Percentiles rank a stretch among this genome's conserved stretches.
phyloP scores from a whole-genome alignment of 2,888 invertebrate species.

The Chironomus riparius region DNA sequence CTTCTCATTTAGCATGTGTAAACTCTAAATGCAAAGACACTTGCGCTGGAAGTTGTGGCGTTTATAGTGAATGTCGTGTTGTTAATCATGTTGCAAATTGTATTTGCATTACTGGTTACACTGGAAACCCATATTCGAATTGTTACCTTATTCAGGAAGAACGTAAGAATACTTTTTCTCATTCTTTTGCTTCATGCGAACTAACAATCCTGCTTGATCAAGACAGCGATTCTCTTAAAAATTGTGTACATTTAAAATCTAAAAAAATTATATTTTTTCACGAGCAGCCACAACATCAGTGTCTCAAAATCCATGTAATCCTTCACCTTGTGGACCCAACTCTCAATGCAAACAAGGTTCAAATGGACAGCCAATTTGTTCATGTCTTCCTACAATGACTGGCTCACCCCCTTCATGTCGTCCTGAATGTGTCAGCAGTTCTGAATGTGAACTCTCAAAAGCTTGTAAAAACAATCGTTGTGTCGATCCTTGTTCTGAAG shows the following conservation, averaged over 20 bases:
- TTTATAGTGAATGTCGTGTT: constrained; percentile 53
- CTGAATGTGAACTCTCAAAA: constrained; percentile 57
- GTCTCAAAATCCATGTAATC: constrained; percentile 55
- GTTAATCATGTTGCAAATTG: constrained; percentile 63
- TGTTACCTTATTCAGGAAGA: not conserved
- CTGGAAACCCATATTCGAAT: constrained; percentile 36
- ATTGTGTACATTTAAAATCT: too few relatives aligned
- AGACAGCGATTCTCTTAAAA: not conserved
- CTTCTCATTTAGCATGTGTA: constrained; percentile 62
- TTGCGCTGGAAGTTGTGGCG: constrained; percentile 62
- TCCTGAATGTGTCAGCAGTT: constrained; percentile 62
- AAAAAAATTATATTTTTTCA: not conserved
- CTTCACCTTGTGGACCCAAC: constrained; percentile 75
- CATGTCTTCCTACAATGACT: constrained; percentile 55
- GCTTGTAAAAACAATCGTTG: constrained; percentile 66
- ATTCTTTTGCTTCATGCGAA: not conserved
- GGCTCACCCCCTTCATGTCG: constrained; percentile 62
- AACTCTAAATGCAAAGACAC: constrained; percentile 63
- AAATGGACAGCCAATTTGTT: constrained; percentile 63
- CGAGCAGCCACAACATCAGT: not conserved
- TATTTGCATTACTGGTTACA: constrained; percentile 50
- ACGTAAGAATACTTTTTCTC: not conserved
- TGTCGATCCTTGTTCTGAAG: constrained; percentile 54
- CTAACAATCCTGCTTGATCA: not conserved
- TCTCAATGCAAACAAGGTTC: constrained; percentile 58